Evolutionary conservation across 1,140 invertebrate species (phyloP), one percentile per base, ranked within the genome.

Genomic region (Drosophila kurseongensis): DNA sequence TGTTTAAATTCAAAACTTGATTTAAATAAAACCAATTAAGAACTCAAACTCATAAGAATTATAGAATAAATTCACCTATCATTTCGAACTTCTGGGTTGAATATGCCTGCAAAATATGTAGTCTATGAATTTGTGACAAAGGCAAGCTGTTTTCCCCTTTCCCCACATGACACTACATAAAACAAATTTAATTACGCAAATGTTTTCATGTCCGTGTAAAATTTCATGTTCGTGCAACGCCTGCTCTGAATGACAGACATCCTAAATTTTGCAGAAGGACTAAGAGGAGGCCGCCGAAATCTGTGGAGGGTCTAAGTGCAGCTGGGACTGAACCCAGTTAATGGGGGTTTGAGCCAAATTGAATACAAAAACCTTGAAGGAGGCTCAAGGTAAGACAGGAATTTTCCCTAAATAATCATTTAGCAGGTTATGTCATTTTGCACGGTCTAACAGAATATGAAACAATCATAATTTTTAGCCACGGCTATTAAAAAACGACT

Each of bases 381-480:
- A 36, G 14, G 10, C 27, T 77, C 63, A 56, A 62, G 62, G 65
- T 52, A 23, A 59, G 55, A 6, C 36, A 13, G 9, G 23, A 18
- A 45, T 8, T 38, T 40, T 61, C 18, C 32, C 54, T 27, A 10
- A 13, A n/a, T 9, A 74, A 56, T 42, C 36, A 56, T n/a, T 14
- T 16, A 16, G 45, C 82, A 85, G 82, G 82, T 85, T 88, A 41
- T 58, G 50, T 58, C 16, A 75, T 74, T 71, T 61, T 58, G 12
- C 36, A 67, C 56, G 63, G 45, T 45, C 42, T 47, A 59, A 68
- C 38, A 61, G 81, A 78, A 60, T 56, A 79, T 67, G 58, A 67
- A 63, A 48, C 60, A 77, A 66, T 84, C 84, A 89, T 89, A 89
- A 88, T 83, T 80, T 52, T 55, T 40, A 29, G 42, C 40, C 48